Percentiles rank a stretch among this genome's conserved stretches.
These are phyloP conservation scores for Drosophila elegans DNA, from an alignment of 1,140 invertebrate species.

Conservation along the genomic window DNA sequence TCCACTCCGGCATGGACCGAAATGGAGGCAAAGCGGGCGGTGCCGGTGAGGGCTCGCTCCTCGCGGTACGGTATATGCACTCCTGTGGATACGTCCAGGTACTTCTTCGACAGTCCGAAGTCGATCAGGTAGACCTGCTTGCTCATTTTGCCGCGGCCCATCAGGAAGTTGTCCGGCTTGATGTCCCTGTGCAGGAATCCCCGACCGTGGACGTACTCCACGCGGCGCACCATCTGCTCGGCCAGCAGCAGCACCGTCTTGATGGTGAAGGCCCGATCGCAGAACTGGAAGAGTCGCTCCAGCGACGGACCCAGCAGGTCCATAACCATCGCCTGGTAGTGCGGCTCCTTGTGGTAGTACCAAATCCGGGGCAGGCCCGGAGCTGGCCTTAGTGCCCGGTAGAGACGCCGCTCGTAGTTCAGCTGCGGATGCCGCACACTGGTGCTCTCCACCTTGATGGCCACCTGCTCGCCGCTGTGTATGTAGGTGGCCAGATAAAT, in stretches of 20 bases:
- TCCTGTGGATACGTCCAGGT: slow-evolving; percentile 93
- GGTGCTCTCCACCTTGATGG: slow-evolving; percentile 96
- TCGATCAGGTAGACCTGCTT: slow-evolving; percentile 98
- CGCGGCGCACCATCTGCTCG: slow-evolving; percentile 95
- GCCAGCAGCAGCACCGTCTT: slow-evolving; percentile 98
- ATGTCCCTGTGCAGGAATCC: slow-evolving; percentile 98
- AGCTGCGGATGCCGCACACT: slow-evolving; percentile 96
- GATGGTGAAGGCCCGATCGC: slow-evolving; percentile 96
- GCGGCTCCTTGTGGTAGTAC: slow-evolving; percentile 94
- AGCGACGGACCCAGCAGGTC: slow-evolving; percentile 97
- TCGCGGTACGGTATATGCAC: slow-evolving; percentile 96
- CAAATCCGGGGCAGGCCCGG: slow-evolving; percentile 96
- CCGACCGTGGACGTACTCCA: slow-evolving; percentile 97
- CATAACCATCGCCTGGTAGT: slow-evolving; percentile 98
- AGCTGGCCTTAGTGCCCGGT: slow-evolving; percentile 95
- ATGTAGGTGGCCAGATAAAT: slow-evolving; percentile 98
- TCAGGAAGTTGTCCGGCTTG: slow-evolving; percentile 98
- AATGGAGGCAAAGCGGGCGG: slow-evolving; percentile 97
- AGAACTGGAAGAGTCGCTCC: slow-evolving; percentile 98
- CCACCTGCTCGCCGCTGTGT: slow-evolving; percentile 97
- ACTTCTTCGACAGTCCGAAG: slow-evolving; percentile 98
- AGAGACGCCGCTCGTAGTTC: slow-evolving; percentile 96
- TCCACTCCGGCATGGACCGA: slow-evolving; percentile 97
- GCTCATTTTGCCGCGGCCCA: slow-evolving; percentile 97
- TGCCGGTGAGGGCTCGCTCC: slow-evolving; percentile 97